These are phyloP conservation scores for Scelioninae gen. 1 DNA, from an alignment of 2,888 invertebrate species.

Conservation along the genomic window DNA sequence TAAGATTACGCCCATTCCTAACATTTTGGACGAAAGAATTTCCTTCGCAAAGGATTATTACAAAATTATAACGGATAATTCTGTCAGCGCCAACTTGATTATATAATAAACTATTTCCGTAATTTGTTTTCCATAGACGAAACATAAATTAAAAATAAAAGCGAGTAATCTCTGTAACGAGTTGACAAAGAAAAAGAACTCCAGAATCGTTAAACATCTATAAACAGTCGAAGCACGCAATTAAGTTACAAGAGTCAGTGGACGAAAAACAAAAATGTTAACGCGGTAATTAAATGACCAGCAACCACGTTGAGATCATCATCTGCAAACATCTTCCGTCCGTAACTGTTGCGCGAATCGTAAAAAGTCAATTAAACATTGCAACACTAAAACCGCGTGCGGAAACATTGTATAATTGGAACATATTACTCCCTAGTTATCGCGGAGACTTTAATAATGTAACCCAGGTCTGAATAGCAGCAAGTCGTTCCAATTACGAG, in stretches of 20 bases:
- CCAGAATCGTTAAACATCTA: not conserved
- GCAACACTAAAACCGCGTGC: not conserved
- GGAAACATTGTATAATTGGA: slow-evolving; percentile 20
- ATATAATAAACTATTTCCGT: no score
- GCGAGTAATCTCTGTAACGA: not conserved
- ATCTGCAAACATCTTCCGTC: not conserved
- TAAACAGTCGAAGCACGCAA: not conserved
- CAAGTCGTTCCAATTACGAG: slow-evolving; percentile 43
- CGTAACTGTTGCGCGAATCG: no score
- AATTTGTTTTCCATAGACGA: no score
- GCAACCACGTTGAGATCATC: not conserved
- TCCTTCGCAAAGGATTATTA: not conserved
- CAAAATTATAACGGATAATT: not conserved
- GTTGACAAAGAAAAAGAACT: no score
- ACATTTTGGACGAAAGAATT: slow-evolving; percentile 21
- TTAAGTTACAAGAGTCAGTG: not conserved
- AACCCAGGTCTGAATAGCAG: not conserved
- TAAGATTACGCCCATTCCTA: slow-evolving; percentile 15
- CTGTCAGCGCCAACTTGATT: no score
- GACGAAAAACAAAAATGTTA: no score
- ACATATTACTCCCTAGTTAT: slow-evolving; percentile 29
- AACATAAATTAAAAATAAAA: no score
- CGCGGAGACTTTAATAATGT: slow-evolving; percentile 32
- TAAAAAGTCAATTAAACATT: not conserved
- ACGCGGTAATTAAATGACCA: not conserved